Evolutionary conservation across 2,797 vertebrate genomes (phyloP).

Genomic region (Mallotus villosus): DNA sequence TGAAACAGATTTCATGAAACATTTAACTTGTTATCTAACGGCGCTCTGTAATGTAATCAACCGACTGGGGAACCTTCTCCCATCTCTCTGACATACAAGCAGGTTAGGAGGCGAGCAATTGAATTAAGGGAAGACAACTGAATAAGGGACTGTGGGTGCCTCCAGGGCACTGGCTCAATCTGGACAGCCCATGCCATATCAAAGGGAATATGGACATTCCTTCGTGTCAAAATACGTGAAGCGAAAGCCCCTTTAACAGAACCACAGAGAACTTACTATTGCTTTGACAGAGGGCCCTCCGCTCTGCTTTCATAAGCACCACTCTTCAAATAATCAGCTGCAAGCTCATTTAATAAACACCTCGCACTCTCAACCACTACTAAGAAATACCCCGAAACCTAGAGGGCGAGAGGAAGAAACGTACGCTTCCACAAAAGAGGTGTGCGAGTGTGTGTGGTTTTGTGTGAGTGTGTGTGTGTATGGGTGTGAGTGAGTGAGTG

Average conservation of each 20-base stretch:
- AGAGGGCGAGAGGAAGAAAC: background rate
- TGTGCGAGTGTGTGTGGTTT: slow-evolving; percentile 25
- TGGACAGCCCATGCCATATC: slow-evolving; percentile 50
- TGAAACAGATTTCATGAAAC: too few relatives aligned
- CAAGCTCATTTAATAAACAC: slow-evolving; percentile 59
- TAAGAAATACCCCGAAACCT: background rate
- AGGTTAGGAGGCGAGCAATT: too few relatives aligned
- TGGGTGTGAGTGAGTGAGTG: background rate
- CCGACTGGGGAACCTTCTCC: too few relatives aligned
- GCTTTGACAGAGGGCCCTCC: slow-evolving; percentile 35
- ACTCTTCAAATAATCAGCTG: slow-evolving; percentile 55
- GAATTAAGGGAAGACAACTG: too few relatives aligned
- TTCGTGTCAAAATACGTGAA: slow-evolving; percentile 37
- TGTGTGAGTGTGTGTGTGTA: slow-evolving; percentile 3
- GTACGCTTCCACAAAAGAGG: background rate
- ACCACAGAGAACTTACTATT: slow-evolving; percentile 34
- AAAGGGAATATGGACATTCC: slow-evolving; percentile 48
- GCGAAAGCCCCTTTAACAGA: slow-evolving; percentile 38
- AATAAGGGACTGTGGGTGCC: too few relatives aligned
- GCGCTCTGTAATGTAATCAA: too few relatives aligned
- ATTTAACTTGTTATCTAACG: too few relatives aligned
- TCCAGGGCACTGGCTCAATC: too few relatives aligned
- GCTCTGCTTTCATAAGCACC: slow-evolving; percentile 11
- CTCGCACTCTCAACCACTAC: slow-evolving; percentile 21
- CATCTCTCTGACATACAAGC: too few relatives aligned